Conservation (phyloP, 2,888 invertebrate species). For the Drosophila macrospina region DNA sequence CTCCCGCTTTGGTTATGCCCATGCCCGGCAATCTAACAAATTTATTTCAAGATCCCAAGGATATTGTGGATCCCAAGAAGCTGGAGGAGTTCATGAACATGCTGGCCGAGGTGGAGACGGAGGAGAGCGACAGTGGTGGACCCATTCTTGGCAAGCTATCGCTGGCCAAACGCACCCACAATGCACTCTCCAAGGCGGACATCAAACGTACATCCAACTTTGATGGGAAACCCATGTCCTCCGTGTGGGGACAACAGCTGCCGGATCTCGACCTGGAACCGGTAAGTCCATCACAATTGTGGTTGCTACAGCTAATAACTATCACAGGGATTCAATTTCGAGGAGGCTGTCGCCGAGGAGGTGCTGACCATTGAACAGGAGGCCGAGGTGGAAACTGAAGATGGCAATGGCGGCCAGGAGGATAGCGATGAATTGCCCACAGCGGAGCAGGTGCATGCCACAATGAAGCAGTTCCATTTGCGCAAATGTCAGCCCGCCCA, state of each 20-base stretch:
- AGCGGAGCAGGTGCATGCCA: slow-evolving; percentile 83
- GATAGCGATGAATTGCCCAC: slow-evolving; percentile 83
- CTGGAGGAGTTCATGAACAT: slow-evolving; percentile 84
- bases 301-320: not conserved
- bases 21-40: slow-evolving; percentile 69
- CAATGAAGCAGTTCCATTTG: slow-evolving; percentile 85
- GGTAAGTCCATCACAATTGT: slow-evolving; percentile 44
- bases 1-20: slow-evolving; percentile 45
- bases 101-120: slow-evolving; percentile 85
- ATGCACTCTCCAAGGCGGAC: slow-evolving; percentile 86
- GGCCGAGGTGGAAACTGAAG: slow-evolving; percentile 82
- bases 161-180: slow-evolving; percentile 89
- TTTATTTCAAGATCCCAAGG: slow-evolving; percentile 84
- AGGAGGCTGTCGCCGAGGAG: slow-evolving; percentile 78
- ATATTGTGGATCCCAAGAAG: slow-evolving; percentile 84
- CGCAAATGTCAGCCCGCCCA: slow-evolving; percentile 82
- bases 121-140: slow-evolving; percentile 86
- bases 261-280: slow-evolving; percentile 59
- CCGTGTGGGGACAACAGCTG: slow-evolving; percentile 75
- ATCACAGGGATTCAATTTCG: slow-evolving; percentile 76
- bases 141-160: slow-evolving; percentile 89
- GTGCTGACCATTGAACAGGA: slow-evolving; percentile 81
- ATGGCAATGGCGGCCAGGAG: slow-evolving; percentile 63
- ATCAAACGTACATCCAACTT: slow-evolving; percentile 66
- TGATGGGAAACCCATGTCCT: slow-evolving; percentile 61